Evolutionary conservation across 2,888 invertebrate genomes (phyloP).

Genomic region (Orchesellides sinensis): DNA sequence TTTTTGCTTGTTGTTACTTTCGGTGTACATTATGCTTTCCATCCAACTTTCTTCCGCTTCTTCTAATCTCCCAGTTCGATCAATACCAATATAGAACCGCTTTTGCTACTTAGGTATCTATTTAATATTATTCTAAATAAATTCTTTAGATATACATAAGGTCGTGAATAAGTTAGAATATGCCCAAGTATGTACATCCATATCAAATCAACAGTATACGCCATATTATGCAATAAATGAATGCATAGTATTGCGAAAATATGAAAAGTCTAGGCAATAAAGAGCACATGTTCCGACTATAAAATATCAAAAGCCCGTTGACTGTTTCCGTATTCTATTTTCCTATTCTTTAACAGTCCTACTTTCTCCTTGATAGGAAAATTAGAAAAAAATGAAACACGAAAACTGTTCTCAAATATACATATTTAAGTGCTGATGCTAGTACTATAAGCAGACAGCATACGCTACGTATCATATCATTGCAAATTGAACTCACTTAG

Average conservation of each 20-base stretch:
- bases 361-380: not conserved
- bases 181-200: too few relatives aligned
- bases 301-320: conserved; percentile 40
- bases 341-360: conserved; percentile 8
- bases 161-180: too few relatives aligned
- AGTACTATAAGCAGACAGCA: too few relatives aligned
- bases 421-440: too few relatives aligned
- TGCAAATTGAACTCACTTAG: conserved; percentile 43
- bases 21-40: not conserved
- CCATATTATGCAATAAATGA: too few relatives aligned
- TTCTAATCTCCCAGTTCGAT: conserved; percentile 39
- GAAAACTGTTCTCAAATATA: not conserved
- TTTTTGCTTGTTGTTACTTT: not conserved
- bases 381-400: not conserved
- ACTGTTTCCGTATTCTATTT: conserved; percentile 37
- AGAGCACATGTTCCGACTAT: conserved; percentile 32
- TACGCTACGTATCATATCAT: conserved; percentile 32
- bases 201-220: too few relatives aligned
- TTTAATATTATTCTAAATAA: conserved; percentile 32
- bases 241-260: too few relatives aligned
- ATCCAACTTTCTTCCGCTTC: conserved; percentile 11
- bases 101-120: conserved; percentile 10
- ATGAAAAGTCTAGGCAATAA: conserved; percentile 6
- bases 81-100: conserved; percentile 40
- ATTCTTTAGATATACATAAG: not conserved